These are phyloP conservation scores for Rhagoletis pomonella DNA, from an alignment of 1,140 invertebrate genomes.

Conservation along the genomic window DNA sequence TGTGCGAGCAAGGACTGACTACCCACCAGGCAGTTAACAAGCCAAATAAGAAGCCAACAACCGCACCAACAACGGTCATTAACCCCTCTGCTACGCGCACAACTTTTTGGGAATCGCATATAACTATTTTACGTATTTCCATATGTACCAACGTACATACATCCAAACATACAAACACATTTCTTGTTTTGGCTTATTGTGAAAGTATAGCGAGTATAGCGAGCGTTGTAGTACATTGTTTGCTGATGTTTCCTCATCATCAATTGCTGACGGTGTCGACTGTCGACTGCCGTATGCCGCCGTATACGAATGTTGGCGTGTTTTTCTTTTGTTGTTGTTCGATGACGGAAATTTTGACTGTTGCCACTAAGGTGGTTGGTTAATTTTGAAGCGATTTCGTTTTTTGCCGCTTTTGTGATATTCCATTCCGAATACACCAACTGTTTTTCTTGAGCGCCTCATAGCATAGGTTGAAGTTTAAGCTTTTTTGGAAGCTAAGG, in stretches of 20 bases:
- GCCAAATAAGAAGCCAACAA: background rate
- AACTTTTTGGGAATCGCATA: conserved; percentile 19
- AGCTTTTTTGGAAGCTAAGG: conserved; percentile 74
- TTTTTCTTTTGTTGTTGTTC: conserved; percentile 45
- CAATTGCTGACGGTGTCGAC: background rate
- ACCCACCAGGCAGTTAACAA: background rate
- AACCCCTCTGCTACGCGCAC: background rate
- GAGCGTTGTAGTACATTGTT: conserved; percentile 1
- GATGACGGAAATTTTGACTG: conserved; percentile 35
- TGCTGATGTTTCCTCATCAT: conserved; percentile 41
- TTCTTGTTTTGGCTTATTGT: background rate
- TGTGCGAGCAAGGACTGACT: background rate
- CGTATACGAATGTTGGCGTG: background rate
- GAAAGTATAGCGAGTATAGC: background rate
- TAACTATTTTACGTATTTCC: background rate
- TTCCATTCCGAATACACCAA: conserved; percentile 1
- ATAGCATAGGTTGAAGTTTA: conserved; percentile 73
- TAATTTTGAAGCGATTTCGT: conserved; percentile 32
- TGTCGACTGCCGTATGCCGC: background rate
- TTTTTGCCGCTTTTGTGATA: conserved; percentile 26
- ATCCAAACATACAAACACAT: no score
- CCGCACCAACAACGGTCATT: conserved; percentile 6
- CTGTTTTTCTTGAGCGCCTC: conserved; percentile 69
- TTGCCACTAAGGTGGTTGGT: conserved; percentile 37
- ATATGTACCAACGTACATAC: background rate